Evolutionary conservation across 1,140 invertebrate species (phyloP).

Genomic region (Rhagoletis pomonella): DNA sequence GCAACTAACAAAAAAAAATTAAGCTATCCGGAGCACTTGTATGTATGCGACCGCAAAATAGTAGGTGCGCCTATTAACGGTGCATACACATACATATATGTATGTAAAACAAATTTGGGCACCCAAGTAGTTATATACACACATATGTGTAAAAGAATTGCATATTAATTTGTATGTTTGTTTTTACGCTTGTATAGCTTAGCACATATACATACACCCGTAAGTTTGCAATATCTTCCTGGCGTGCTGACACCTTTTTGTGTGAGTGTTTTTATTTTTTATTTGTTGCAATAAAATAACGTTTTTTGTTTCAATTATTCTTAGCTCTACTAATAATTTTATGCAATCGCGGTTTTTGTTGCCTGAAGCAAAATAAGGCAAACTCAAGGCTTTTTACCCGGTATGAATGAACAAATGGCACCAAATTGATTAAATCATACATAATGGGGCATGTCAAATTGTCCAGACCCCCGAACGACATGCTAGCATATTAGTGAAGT

Average conservation of each 20-base stretch:
- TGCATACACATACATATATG: background rate
- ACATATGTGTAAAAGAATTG: background rate
- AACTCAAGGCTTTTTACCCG: constrained; percentile 5
- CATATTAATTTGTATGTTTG: background rate
- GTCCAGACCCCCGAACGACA: background rate
- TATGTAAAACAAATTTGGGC: background rate
- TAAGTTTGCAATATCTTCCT: background rate
- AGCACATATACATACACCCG: background rate
- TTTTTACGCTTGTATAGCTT: no score
- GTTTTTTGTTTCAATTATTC: background rate
- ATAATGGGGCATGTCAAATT: constrained; percentile 20
- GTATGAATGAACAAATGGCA: background rate
- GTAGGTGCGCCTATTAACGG: constrained; percentile 18
- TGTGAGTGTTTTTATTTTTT: background rate
- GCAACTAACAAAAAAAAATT: background rate
- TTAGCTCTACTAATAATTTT: background rate
- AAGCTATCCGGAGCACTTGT: background rate
- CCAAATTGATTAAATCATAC: constrained; percentile 37
- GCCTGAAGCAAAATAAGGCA: background rate
- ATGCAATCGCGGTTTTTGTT: background rate
- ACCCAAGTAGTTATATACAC: background rate
- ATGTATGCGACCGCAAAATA: background rate
- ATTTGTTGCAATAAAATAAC: background rate
- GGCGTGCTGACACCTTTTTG: background rate
- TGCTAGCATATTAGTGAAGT: background rate